Conservation (phyloP, 1,140 invertebrate species). For the Heterodera carotae region DNA sequence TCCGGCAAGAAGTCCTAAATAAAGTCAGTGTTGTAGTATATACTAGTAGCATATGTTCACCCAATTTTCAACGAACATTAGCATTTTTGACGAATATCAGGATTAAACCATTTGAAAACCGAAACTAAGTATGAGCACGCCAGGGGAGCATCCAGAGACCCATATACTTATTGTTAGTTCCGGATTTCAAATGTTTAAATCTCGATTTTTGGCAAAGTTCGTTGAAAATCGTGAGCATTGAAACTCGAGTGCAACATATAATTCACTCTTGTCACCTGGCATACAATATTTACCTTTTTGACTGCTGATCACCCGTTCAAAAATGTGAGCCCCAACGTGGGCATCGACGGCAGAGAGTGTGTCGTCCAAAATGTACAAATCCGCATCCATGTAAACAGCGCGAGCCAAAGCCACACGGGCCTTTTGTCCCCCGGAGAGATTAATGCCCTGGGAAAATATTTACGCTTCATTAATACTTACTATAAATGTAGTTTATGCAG, state of each 20-base stretch:
- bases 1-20: slow-evolving; percentile 47
- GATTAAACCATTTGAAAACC: no score
- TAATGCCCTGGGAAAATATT: slow-evolving; percentile 66
- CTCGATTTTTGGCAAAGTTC: no score
- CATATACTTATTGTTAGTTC: no score
- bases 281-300: slow-evolving; percentile 28
- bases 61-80: no score
- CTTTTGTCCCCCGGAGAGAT: slow-evolving; percentile 71
- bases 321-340: slow-evolving; percentile 67
- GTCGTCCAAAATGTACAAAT: slow-evolving; percentile 62
- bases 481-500: no score
- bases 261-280: no score
- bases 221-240: no score
- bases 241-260: no score
- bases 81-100: no score
- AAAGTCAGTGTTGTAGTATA: neutral
- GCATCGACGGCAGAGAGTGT: slow-evolving; percentile 62
- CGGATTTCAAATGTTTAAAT: no score
- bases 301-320: slow-evolving; percentile 66
- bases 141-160: no score
- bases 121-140: no score
- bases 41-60: neutral
- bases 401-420: slow-evolving; percentile 71
- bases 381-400: slow-evolving; percentile 55
- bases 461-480: neutral